Evolutionary conservation across 35 echinoderm and acorn worm species (phyloP).

Genomic region (Apostichopus japonicus): DNA sequence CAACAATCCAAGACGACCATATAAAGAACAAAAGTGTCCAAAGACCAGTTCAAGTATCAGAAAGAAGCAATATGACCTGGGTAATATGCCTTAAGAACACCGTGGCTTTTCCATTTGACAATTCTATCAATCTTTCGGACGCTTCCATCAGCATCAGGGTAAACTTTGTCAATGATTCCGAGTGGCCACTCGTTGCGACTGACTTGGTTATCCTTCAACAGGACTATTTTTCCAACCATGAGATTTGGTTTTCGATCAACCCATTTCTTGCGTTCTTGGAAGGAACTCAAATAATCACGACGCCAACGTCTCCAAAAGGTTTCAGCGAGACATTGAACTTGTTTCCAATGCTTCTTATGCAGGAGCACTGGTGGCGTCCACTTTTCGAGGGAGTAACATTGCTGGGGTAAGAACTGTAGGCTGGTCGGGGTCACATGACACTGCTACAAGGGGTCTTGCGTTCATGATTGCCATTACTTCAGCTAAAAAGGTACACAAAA

Average conservation of each 20-base stretch:
- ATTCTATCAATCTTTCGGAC: conserved; percentile 63
- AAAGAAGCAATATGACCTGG: background rate
- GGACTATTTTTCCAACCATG: conserved; percentile 48
- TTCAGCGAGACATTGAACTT: too few relatives aligned
- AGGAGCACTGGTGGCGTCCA: too few relatives aligned
- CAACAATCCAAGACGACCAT: background rate
- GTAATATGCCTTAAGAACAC: conserved; percentile 20
- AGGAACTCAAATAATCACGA: too few relatives aligned
- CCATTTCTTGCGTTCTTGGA: too few relatives aligned
- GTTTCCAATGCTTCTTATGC: too few relatives aligned
- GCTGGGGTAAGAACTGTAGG: too few relatives aligned
- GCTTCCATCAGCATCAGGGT: conserved; percentile 25
- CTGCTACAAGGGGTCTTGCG: conserved; percentile 39
- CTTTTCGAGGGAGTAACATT: too few relatives aligned
- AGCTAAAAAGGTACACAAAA: conserved; percentile 35
- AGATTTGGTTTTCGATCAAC: conserved; percentile 59
- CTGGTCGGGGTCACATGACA: conserved; percentile 47
- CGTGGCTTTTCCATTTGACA: background rate
- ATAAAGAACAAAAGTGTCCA: background rate
- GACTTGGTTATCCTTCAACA: conserved; percentile 40
- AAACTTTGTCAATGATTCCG: conserved; percentile 22
- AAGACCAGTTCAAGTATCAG: background rate
- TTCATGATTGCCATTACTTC: conserved; percentile 63
- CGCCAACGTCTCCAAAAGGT: too few relatives aligned
- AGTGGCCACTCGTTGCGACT: conserved; percentile 56